phyloP scores from a whole-genome alignment of 2,797 vertebrate species.

The Hypotaenidia okinawae region DNA sequence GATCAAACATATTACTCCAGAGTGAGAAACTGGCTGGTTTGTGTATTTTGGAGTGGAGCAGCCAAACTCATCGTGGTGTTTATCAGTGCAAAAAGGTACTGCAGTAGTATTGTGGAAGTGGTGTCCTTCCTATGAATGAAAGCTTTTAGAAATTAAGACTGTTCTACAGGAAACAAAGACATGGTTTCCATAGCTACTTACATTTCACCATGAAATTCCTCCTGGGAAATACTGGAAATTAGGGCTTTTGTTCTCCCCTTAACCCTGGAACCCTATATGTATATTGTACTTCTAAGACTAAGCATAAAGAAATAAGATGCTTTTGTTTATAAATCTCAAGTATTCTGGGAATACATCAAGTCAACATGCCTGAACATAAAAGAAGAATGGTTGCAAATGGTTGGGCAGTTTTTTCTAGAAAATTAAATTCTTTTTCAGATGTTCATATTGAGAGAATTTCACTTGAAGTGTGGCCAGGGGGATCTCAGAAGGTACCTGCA shows the following conservation, averaged over 20 bases:
- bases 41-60: background rate
- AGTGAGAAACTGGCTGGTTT: background rate
- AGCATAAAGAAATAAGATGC: background rate
- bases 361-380: background rate
- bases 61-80: background rate
- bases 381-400: background rate
- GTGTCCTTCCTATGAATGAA: background rate
- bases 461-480: background rate
- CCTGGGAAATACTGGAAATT: background rate
- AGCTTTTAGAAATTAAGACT: background rate
- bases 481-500: background rate
- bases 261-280: background rate
- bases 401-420: background rate
- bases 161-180: background rate
- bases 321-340: background rate
- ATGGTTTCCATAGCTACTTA: conserved; percentile 31
- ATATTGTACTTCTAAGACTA: background rate
- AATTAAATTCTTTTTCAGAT: conserved; percentile 10
- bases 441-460: background rate
- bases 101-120: background rate
- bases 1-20: background rate
- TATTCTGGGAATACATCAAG: background rate
- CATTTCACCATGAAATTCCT: background rate
- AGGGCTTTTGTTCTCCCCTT: background rate
- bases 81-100: background rate